Evolutionary conservation across 2,113 vertebrate species (phyloP).

Genomic region (Sardina pilchardus): DNA sequence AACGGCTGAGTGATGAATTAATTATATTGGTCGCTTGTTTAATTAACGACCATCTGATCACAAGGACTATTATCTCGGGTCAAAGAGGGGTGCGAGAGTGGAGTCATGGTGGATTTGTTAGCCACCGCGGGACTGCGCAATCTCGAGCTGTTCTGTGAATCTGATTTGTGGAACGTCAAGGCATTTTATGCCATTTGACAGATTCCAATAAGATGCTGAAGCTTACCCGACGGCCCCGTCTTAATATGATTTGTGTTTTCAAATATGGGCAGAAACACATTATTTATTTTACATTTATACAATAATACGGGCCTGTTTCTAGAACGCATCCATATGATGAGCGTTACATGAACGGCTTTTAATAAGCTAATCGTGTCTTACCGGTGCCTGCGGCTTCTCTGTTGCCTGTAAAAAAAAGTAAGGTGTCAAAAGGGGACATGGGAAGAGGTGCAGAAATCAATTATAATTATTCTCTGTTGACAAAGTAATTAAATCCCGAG

Average conservation of each 20-base stretch:
- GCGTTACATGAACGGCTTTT: background rate
- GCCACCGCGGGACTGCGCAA: background rate
- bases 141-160: background rate
- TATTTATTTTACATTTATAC: background rate
- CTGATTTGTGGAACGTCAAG: background rate
- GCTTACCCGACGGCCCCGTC: background rate
- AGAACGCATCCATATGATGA: background rate
- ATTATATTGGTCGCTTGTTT: conserved; percentile 55
- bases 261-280: background rate
- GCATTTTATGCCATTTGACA: background rate
- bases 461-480: conserved; percentile 94
- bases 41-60: conserved; percentile 62
- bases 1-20: conserved; percentile 62
- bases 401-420: background rate
- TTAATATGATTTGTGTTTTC: background rate
- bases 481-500: conserved; percentile 89
- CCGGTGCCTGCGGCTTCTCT: background rate
- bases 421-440: conserved; percentile 41
- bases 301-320: background rate
- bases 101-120: background rate
- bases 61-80: conserved; percentile 45
- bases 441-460: conserved; percentile 80
- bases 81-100: conserved; percentile 34
- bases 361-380: background rate
- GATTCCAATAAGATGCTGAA: background rate